Evolutionary conservation across 2,888 invertebrate species (phyloP).

Genomic region (Phalangium opilio): DNA sequence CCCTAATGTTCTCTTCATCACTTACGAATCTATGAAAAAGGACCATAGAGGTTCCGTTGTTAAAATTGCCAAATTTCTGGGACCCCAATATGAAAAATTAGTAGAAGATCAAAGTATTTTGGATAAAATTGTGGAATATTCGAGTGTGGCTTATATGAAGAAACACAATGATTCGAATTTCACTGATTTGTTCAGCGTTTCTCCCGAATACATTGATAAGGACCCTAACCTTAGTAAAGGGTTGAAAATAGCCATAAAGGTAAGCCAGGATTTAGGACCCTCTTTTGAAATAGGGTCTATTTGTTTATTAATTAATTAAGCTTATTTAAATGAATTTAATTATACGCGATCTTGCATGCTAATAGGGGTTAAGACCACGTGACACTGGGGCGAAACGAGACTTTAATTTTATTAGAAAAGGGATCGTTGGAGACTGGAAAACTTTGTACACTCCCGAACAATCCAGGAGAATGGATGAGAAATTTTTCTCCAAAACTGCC

Average conservation of each 20-base stretch:
- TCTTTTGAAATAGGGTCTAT: not conserved
- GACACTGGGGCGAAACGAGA: too few relatives aligned
- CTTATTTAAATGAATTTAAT: too few relatives aligned
- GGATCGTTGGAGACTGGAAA: not conserved
- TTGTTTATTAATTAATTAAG: too few relatives aligned
- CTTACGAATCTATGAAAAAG: slow-evolving; percentile 32
- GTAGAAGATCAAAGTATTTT: slow-evolving; percentile 7
- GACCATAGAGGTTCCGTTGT: slow-evolving; percentile 16
- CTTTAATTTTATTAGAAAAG: not conserved
- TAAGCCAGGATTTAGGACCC: not conserved
- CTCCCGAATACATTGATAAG: slow-evolving; percentile 7
- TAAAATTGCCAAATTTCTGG: slow-evolving; percentile 20
- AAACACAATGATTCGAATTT: slow-evolving; percentile 9
- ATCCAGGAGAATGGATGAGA: not conserved
- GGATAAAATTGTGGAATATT: slow-evolving; percentile 11
- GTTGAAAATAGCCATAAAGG: not conserved
- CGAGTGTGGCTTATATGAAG: slow-evolving; percentile 17
- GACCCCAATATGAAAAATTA: slow-evolving; percentile 7
- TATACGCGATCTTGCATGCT: not conserved
- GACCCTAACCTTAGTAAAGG: slow-evolving; percentile 7
- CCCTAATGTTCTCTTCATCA: slow-evolving; percentile 28
- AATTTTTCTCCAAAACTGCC: not conserved
- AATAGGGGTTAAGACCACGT: not conserved
- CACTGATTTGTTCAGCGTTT: slow-evolving; percentile 9
- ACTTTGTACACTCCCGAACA: not conserved